These are phyloP conservation scores for Phalloptychus januarius DNA, from an alignment of 2,797 vertebrate species.

Conservation along the genomic window DNA sequence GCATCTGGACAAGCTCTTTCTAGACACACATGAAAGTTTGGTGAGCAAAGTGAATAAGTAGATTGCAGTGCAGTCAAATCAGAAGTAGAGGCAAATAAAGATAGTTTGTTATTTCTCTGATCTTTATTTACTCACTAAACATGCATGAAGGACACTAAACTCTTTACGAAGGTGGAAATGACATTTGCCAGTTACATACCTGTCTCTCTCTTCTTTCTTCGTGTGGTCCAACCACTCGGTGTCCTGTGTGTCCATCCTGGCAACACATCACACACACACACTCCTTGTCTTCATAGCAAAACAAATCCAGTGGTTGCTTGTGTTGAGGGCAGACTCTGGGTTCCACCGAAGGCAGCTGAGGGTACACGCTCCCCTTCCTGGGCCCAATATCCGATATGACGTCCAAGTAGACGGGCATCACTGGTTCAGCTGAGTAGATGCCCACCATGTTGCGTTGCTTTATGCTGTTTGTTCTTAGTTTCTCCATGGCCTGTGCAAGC, in stretches of 20 bases:
- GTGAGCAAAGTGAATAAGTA: neutral
- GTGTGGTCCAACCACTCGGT: conserved; percentile 67
- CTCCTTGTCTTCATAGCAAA: conserved; percentile 75
- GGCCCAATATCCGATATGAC: conserved; percentile 38
- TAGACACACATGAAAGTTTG: conserved; percentile 26
- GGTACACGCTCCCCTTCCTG: conserved; percentile 66
- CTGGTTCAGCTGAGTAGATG: conserved; percentile 41
- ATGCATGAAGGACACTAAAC: neutral
- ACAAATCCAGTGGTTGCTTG: conserved; percentile 72
- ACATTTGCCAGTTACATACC: conserved; percentile 55
- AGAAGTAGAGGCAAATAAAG: neutral
- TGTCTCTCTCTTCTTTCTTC: conserved; percentile 71
- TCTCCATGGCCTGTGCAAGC: conserved; percentile 80
- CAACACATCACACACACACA: conserved; percentile 77
- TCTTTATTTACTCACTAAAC: neutral
- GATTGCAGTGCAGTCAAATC: neutral
- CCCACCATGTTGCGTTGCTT: conserved; percentile 19
- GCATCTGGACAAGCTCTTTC: conserved; percentile 69
- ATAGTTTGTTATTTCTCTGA: conserved; percentile 6
- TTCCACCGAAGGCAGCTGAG: conserved; percentile 62
- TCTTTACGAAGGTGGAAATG: neutral
- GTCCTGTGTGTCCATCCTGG: conserved; percentile 74
- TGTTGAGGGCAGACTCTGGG: conserved; percentile 71
- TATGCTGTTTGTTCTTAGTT: conserved; percentile 69
- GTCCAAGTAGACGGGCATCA: conserved; percentile 61